Conservation (phyloP, 2,888 invertebrate genomes). For the Serripes groenlandicus region DNA sequence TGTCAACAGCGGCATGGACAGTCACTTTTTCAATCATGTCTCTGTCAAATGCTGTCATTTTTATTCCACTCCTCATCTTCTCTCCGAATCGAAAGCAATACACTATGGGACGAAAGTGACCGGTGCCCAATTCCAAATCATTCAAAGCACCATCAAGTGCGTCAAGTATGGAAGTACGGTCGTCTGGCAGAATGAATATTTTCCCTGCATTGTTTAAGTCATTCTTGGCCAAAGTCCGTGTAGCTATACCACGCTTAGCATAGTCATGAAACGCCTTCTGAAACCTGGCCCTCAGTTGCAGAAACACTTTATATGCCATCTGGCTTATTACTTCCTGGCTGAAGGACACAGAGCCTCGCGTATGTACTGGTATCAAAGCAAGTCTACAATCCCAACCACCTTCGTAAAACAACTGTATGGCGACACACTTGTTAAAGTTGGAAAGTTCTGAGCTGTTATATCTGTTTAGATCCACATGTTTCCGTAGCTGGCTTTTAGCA, state of each 20-base stretch:
- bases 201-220: constrained; percentile 36
- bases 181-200: constrained; percentile 50
- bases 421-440: constrained; percentile 34
- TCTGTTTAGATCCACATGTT: constrained; percentile 38
- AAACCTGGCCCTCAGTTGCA: constrained; percentile 20
- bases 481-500: constrained; percentile 30
- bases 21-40: constrained; percentile 10
- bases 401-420: constrained; percentile 51
- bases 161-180: too few relatives aligned
- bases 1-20: constrained; percentile 42
- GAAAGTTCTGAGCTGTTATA: constrained; percentile 27
- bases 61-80: constrained; percentile 29
- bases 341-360: background rate
- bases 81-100: constrained; percentile 61
- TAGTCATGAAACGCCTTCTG: background rate
- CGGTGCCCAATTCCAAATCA: constrained; percentile 23
- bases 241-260: constrained; percentile 10
- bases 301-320: constrained; percentile 8
- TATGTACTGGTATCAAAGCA: constrained; percentile 31
- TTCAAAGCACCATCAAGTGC: constrained; percentile 23
- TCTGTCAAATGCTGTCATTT: constrained; percentile 12
- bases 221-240: constrained; percentile 48
- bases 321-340: background rate
- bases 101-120: constrained; percentile 20
- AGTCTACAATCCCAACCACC: constrained; percentile 38